Percentiles rank a stretch among this genome's conserved stretches.
These are phyloP conservation scores for Drusus annulatus DNA, from an alignment of 1,140 invertebrate genomes.

Conservation along the genomic window DNA sequence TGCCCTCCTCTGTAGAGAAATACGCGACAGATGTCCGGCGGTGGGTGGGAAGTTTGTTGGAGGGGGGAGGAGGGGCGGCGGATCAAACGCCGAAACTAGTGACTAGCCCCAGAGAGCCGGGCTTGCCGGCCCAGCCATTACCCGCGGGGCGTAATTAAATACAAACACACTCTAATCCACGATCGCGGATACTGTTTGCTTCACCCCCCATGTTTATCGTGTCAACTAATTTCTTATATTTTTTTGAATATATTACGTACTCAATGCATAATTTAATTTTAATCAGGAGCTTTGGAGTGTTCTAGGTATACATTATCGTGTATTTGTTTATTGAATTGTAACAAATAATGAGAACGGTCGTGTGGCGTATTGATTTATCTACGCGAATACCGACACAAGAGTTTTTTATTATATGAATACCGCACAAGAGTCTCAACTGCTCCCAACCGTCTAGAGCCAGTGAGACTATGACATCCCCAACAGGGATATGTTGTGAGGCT, in stretches of 20 bases:
- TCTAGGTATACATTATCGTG: neutral
- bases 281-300: constrained; percentile 14
- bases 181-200: constrained; percentile 17
- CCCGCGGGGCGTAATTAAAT: constrained; percentile 62
- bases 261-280: constrained; percentile 41
- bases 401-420: too few species aligned
- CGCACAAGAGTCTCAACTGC: too few species aligned
- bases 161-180: constrained; percentile 63
- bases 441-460: too few species aligned
- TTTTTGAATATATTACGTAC: constrained; percentile 1
- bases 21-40: constrained; percentile 28
- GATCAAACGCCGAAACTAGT: constrained; percentile 24
- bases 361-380: too few species aligned
- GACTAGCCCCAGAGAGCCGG: constrained; percentile 1
- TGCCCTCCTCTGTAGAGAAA: neutral
- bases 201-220: constrained; percentile 60
- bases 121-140: neutral
- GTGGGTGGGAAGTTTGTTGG: neutral
- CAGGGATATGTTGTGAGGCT: too few species aligned
- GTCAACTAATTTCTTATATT: constrained; percentile 31
- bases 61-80: neutral
- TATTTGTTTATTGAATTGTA: too few species aligned
- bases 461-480: too few species aligned
- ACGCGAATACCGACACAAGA: too few species aligned
- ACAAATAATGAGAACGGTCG: too few species aligned